Percentiles rank a stretch among this genome's conserved stretches.
These are phyloP conservation scores for Globicephala melas DNA, from an alignment of 2,113 vertebrate species.

Conservation along the genomic window DNA sequence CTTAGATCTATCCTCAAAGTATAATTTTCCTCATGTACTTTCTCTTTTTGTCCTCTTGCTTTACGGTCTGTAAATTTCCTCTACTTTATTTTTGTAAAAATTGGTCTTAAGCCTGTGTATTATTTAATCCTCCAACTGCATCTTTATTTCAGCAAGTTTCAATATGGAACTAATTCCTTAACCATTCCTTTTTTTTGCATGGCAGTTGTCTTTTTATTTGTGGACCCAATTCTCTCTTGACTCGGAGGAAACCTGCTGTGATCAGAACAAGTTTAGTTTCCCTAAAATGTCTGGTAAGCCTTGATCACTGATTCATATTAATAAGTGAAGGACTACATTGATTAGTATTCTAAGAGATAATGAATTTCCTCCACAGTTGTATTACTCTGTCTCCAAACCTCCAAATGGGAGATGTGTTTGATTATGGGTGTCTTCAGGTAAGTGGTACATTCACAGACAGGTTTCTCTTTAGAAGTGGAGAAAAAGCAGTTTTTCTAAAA, in stretches of 20 bases:
- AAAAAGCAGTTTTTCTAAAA: not conserved
- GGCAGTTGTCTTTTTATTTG: not conserved
- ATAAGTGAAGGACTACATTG: not conserved
- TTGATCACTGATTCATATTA: not conserved
- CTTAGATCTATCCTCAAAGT: not conserved
- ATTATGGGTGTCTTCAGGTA: not conserved
- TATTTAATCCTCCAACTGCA: conserved; percentile 7
- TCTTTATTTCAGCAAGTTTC: conserved; percentile 32
- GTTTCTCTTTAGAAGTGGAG: not conserved
- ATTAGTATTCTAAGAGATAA: not conserved
- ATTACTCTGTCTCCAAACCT: not conserved
- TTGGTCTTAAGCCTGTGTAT: not conserved
- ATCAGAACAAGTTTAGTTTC: not conserved
- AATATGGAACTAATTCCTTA: not conserved
- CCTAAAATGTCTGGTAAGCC: not conserved
- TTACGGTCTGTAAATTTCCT: not conserved
- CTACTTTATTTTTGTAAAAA: conserved; percentile 14
- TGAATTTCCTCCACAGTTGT: not conserved
- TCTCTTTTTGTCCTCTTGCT: not conserved
- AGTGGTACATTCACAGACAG: not conserved
- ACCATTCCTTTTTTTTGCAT: not conserved
- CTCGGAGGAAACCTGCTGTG: not conserved
- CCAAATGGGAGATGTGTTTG: not conserved
- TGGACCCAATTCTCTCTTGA: not conserved
- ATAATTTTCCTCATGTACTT: not conserved